Conservation (phyloP, 2,797 vertebrate species). For the Xenops minutus region DNA sequence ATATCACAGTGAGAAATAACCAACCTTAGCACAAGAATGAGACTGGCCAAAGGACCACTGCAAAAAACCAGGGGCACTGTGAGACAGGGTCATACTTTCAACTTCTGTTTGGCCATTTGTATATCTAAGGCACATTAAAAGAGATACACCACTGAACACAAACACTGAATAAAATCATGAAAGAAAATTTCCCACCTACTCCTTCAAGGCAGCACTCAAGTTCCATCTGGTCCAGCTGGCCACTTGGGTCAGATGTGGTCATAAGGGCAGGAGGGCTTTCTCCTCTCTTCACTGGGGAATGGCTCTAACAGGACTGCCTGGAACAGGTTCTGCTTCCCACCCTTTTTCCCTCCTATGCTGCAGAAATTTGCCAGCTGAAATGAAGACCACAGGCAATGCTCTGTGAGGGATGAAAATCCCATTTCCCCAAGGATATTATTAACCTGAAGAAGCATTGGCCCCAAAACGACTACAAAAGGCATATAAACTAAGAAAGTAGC, state of each 20-base stretch:
- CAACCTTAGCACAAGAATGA: neutral
- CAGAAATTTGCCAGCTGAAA: neutral
- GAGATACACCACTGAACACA: neutral
- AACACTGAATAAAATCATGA: neutral
- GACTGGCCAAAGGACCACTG: neutral
- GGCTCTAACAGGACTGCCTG: neutral
- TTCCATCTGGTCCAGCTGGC: neutral
- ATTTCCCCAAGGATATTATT: slow-evolving; percentile 15
- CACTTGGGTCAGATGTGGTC: neutral
- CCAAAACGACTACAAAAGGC: neutral
- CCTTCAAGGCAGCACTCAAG: neutral
- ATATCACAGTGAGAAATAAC: neutral
- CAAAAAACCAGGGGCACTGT: neutral
- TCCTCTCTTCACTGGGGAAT: neutral
- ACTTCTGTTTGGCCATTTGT: neutral
- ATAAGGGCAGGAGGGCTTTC: neutral
- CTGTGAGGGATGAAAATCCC: neutral
- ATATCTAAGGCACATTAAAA: neutral
- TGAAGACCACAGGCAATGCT: neutral
- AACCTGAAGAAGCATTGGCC: neutral
- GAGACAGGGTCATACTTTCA: neutral
- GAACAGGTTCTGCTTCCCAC: neutral
- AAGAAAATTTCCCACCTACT: neutral
- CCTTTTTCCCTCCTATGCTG: neutral
- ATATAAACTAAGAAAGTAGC: neutral